Base-by-base conservation (phyloP, 2,113 vertebrate species). In the Campylomormyrus numenius region DNA sequence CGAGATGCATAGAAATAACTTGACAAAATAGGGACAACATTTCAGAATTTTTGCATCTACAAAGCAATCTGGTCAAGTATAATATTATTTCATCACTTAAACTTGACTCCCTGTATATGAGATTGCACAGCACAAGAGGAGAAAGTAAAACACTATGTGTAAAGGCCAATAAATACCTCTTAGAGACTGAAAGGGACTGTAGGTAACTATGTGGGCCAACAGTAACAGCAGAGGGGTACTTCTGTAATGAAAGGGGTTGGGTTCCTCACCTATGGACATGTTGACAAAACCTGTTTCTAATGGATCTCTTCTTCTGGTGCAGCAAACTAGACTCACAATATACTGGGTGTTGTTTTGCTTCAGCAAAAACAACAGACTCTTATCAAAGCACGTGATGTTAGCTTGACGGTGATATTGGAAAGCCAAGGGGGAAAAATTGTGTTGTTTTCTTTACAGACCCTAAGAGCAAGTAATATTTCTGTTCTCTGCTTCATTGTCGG, bases 11-110 rank as follows among this genome's bases (percentile, higher is more conserved):
- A 35, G 13, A 77, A 77, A 35, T 77, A 0, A 15, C 5, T 39
- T 77, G 35, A 77, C 27, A 35, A 39, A 39, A 77, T 6, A 39
- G 27, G 31, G 15, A 80, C 31, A 39, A 13, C 5, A 39, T 80
- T 80, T 77, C 70, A 77, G 27, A 35, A 5, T 35, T 77, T 74
- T 77, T 77, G 70, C 6, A 77, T 35, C 13, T 42, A 80, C 35
- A 39, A 80, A 42, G 74, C 5, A 3, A 80, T 42, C 39, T 80
- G 31, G 74, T 19, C 35, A 80, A 49, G 46, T 49, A 27, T 15
- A 85, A 85, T 49, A 80, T n/a, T 35, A 74, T 85, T 85, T 85
- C 83, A 46, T 85, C 42, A 85, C 46, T 48, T 85, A 45, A 49
- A 24, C 45, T 11, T 48, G 10, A n/a, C 10, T 85, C 3, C 0